Evolutionary conservation across 2,888 invertebrate species (phyloP).

Genomic region (Plagiodera versicolora): DNA sequence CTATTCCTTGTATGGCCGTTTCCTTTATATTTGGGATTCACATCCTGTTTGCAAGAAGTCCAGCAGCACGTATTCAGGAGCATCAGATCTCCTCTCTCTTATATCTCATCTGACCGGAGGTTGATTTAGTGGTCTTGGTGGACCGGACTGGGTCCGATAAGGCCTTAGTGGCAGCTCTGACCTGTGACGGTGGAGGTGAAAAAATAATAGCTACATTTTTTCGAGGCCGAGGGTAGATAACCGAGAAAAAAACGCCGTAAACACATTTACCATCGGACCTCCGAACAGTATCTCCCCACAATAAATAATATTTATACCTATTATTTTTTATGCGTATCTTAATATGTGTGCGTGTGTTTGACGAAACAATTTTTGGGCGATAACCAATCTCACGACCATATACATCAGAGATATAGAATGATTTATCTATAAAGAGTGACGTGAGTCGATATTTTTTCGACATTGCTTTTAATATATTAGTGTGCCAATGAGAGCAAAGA

Average conservation of each 20-base stretch:
- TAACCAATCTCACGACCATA: background rate
- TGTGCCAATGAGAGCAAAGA: too few relatives aligned
- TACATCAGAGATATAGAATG: too few relatives aligned
- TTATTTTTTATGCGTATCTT: constrained; percentile 29
- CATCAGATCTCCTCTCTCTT: background rate
- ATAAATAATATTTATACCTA: constrained; percentile 39
- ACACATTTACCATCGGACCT: constrained; percentile 41
- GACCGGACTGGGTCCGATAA: constrained; percentile 46
- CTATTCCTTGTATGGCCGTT: too few relatives aligned
- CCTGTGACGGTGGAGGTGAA: constrained; percentile 47
- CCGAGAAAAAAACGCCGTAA: constrained; percentile 38
- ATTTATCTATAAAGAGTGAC: too few relatives aligned
- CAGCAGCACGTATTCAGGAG: background rate
- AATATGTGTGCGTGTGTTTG: constrained; percentile 6
- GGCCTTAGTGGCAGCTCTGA: constrained; percentile 44
- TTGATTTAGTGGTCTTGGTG: constrained; percentile 51
- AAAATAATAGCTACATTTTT: constrained; percentile 49
- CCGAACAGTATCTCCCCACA: constrained; percentile 37
- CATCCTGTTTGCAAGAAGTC: too few relatives aligned
- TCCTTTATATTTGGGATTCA: too few relatives aligned
- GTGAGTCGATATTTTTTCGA: too few relatives aligned
- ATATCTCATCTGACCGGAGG: constrained; percentile 26
- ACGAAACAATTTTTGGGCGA: constrained; percentile 13
- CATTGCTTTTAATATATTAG: background rate
- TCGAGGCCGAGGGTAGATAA: constrained; percentile 43